Evolutionary conservation across 2,113 vertebrate genomes (phyloP), one percentile per base, ranked within the genome.

Genomic region (Boleophthalmus pectinirostris): DNA sequence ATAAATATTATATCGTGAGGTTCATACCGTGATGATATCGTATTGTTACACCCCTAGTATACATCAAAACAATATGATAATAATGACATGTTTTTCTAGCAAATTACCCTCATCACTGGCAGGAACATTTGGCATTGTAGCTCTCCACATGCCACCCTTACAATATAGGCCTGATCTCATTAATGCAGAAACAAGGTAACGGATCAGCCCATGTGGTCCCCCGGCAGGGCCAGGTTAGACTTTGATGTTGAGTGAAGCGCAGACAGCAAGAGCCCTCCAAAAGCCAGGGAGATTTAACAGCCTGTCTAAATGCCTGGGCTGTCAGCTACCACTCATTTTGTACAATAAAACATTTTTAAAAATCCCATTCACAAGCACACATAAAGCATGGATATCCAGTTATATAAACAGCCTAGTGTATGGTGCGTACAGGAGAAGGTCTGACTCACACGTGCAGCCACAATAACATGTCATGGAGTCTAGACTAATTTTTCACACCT

Each of bases 111-210:
- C 66, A 12, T 78, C 70, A 38, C 73, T 82, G 53, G 18, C 18
- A 3, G 51, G 20, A 47, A 25, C n/a, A 5, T 72, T 84, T 20
- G 9, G 70, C 21, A 16, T 29, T 25, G n/a, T 45, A 29, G 61
- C 73, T 71, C 66, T 74, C 49, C 2, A 57, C 57, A 14, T 68
- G 70, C 69, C 80, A 67, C 72, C 72, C 74, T 66, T 7, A 18
- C 72, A 67, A 24, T 43, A 56, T 60, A 38, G 66, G 72, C 75
- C 75, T 83, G 72, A 85, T 88, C 85, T 89, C 75, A 84, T 83
- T 88, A 89, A 90, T 86, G 77, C 77, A 72, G 77, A 72, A 87
- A 81, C 80, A 87, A 89, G 84, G 83, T 85, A 85, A 73, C 61
- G 33, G 76, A 85, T 86, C 75, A 79, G 56, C 73, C 57, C 60